Percentiles rank a stretch among this genome's conserved stretches.
Evolutionary conservation across 1,140 invertebrate species (phyloP).

Genomic region (Anoplolepis gracilipes): DNA sequence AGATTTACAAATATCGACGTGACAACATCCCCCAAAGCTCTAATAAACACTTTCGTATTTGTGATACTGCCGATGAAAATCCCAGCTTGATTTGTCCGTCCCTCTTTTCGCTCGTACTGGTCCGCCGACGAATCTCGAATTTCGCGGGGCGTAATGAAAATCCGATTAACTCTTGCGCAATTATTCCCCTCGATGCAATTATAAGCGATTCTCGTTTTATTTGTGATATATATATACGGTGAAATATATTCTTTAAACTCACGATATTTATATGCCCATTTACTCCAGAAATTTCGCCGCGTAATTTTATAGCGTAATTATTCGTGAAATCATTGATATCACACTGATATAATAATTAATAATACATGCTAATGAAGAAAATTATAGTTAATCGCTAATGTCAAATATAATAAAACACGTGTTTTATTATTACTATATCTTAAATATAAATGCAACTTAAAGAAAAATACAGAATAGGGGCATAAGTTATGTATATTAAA

Average conservation of each 20-base stretch:
- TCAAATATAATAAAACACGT: background rate
- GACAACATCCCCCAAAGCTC: slow-evolving; percentile 57
- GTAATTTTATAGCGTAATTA: slow-evolving; percentile 56
- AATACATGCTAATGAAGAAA: slow-evolving; percentile 32
- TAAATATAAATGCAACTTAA: background rate
- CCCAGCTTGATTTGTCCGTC: slow-evolving; percentile 41
- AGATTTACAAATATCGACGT: slow-evolving; percentile 57
- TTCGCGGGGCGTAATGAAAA: slow-evolving; percentile 52
- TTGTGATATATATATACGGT: background rate
- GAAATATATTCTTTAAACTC: slow-evolving; percentile 60
- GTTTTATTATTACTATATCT: background rate
- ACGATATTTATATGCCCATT: slow-evolving; percentile 5
- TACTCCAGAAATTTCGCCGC: slow-evolving; percentile 38
- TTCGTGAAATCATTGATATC: slow-evolving; percentile 7
- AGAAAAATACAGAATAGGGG: background rate
- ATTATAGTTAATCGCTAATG: slow-evolving; percentile 12
- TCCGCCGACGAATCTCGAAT: slow-evolving; percentile 61
- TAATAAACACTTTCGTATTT: slow-evolving; percentile 54
- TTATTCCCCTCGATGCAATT: slow-evolving; percentile 64
- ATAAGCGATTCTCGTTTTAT: slow-evolving; percentile 68
- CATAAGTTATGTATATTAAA: background rate
- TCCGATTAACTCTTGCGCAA: slow-evolving; percentile 70
- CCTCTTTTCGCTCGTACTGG: slow-evolving; percentile 41
- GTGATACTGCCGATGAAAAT: slow-evolving; percentile 46
- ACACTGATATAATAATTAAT: slow-evolving; percentile 31